Base-by-base conservation (phyloP, 1,140 invertebrate genomes). In the Phocides pigmalion region DNA sequence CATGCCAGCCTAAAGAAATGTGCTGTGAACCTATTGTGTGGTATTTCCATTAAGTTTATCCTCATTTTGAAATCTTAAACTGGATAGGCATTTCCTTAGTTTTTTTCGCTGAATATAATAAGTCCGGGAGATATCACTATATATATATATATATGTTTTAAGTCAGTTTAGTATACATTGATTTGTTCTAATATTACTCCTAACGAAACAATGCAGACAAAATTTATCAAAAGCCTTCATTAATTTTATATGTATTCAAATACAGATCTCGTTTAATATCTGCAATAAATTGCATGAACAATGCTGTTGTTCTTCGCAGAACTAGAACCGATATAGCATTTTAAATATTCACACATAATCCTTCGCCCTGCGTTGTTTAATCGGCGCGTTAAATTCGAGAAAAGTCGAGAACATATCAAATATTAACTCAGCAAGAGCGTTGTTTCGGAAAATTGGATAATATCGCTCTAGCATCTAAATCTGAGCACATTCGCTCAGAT, bases 341-440 rank as follows among this genome's bases (percentile, higher is more conserved):
- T 89, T 87, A 89, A 90, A 88, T 87, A 89, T 90, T 90, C 83
- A 89, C 80, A 87, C 74, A 86, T 87, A 90, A 90, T 88, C 83
- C 82, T 90, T 83, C 82, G 80, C 82, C 76, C 76, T 73, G 76
- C 82, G 84, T 88, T 89, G 82, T 89, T 89, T 90, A 90, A 90
- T 90, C 85, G 85, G 81, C 80, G 82, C 79, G 82, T 88, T 88
- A 89, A 89, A 89, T 90, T 90, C 81, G 81, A 88, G 85, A 89
- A 88, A 89, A 89, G 82, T 88, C 87, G 85, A 88, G 87, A 89
- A 88, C 82, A 87, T 84, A 88, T 90, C 85, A 89, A 90, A 90
- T 90, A 90, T 90, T 88, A 87, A 90, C 79, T 71, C 61, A 65
- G 74, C 79, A 59, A 76, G 77, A 75, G 82, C 86, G 80, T 82